Conservation (phyloP, 2,888 invertebrate species). For the Drosophila lacicola region DNA sequence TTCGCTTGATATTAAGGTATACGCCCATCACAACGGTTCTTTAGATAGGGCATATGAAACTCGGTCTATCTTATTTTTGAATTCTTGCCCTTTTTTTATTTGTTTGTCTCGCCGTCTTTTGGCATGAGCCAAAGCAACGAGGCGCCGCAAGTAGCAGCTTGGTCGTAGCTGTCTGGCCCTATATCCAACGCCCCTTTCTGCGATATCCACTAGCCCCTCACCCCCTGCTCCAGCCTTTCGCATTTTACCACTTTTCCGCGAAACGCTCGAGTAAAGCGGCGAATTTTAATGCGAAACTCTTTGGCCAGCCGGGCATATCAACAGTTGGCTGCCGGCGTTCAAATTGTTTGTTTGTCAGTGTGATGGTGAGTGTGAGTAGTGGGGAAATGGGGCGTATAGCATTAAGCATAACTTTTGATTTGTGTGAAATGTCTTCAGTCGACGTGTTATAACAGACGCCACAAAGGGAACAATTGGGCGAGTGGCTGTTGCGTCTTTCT, state of each 20-base stretch:
- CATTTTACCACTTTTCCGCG: constrained; percentile 16
- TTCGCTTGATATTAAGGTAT: no score
- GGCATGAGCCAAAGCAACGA: constrained; percentile 70
- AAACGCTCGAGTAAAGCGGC: constrained; percentile 76
- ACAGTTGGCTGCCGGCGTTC: constrained; percentile 69
- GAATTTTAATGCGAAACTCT: constrained; percentile 79
- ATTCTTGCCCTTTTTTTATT: constrained; percentile 12
- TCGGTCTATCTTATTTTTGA: background rate
- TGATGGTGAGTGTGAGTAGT: background rate
- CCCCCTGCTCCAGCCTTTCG: background rate
- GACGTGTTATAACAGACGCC: constrained; percentile 56
- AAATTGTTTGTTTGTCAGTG: constrained; percentile 16
- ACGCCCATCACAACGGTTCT: no score
- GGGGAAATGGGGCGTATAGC: constrained; percentile 21
- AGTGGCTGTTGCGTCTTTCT: constrained; percentile 4
- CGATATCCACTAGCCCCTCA: background rate
- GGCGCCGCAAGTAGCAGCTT: constrained; percentile 69
- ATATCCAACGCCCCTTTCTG: background rate
- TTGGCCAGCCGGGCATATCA: constrained; percentile 78
- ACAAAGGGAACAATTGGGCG: background rate
- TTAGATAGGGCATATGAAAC: constrained; percentile 20
- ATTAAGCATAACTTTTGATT: constrained; percentile 51
- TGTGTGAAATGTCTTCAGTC: constrained; percentile 43
- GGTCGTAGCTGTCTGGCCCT: constrained; percentile 12
- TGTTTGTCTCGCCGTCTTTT: constrained; percentile 40